These are phyloP conservation scores for Rhopalosiphum maidis DNA, from an alignment of 1,140 invertebrate genomes.

Conservation along the genomic window DNA sequence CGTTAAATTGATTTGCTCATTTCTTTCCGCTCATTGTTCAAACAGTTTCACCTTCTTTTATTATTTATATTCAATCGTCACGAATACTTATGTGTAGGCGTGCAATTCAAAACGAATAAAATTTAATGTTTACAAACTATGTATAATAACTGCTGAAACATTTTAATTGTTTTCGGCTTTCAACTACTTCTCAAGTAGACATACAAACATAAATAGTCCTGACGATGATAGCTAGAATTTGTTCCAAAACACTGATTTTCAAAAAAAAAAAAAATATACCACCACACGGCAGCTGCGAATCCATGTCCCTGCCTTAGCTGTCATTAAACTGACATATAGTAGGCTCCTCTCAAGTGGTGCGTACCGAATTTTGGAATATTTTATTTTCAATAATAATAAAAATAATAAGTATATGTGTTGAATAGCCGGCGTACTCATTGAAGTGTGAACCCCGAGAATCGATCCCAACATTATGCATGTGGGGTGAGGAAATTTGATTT, in stretches of 20 bases:
- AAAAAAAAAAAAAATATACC: neutral
- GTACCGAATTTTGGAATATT: slow-evolving; percentile 50
- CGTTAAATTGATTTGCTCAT: slow-evolving; percentile 17
- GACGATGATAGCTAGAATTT: neutral
- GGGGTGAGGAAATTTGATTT: slow-evolving; percentile 52
- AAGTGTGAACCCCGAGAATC: slow-evolving; percentile 54
- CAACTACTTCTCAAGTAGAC: no score
- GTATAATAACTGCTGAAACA: neutral
- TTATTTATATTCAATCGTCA: neutral
- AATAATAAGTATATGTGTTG: neutral
- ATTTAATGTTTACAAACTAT: neutral
- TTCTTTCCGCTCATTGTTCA: slow-evolving; percentile 9
- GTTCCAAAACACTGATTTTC: neutral
- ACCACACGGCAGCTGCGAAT: slow-evolving; percentile 2
- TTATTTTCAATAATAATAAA: slow-evolving; percentile 44
- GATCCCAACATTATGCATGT: slow-evolving; percentile 41
- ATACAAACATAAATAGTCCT: neutral
- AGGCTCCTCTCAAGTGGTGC: slow-evolving; percentile 52
- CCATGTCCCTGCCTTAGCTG: neutral
- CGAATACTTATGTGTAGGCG: neutral
- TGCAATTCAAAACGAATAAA: neutral
- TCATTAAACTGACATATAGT: slow-evolving; percentile 34
- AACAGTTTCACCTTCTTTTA: neutral
- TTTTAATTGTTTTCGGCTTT: neutral
- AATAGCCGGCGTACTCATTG: slow-evolving; percentile 39